Base-by-base conservation (phyloP, 1,140 invertebrate species). In the Delia radicum region DNA sequence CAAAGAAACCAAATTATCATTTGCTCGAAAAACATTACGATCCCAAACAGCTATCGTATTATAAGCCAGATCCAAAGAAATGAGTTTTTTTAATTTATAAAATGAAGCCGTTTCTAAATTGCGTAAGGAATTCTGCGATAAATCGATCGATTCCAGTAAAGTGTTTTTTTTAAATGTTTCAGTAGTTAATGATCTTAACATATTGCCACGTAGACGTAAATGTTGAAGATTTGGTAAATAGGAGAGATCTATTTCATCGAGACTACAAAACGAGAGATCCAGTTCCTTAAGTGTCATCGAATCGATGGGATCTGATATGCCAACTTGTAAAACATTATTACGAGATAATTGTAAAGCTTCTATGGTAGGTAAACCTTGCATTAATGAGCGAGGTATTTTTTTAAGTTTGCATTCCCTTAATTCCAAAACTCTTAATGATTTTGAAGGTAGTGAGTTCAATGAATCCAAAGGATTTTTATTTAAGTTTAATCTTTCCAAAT, bases 201-300 rank as follows among this genome's bases (percentile, higher is more conserved):
- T 86, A 75, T 93, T 93, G 2, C 89, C 88, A 13, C 89, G 89
- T 24, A 93, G 80, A 46, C 89, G 85, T 12, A 89, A 88, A 71
- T 87, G 87, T 24, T 85, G 87, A 7, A 93, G 79, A 78, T 87
- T 88, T 13, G 90, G 90, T 69, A 93, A 86, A n/a, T 89, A 89
- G 63, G 88, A 87, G 2, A 91, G 78, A 76, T 89, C 90, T 3
- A 91, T 88, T 65, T 87, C 83, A 76, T 92, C 89, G 42, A 93
- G 82, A 79, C 90, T 92, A 79, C 92, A 93, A 65, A 88, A 88
- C 2, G 91, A 91, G 4, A 91, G 87, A 78, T 93, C 91, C 42
- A 93, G 79, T 65, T 84, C 87, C 46, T 86, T 88, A 13, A 93
- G 78, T 21, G 89, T 89, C 28, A 85, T 81, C 13, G 89, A 89